A percentile compares a stretch with the other conserved stretches of the same genome.
Evolutionary conservation across 1,140 invertebrate genomes (phyloP).

Genomic region (Ostrea edulis): DNA sequence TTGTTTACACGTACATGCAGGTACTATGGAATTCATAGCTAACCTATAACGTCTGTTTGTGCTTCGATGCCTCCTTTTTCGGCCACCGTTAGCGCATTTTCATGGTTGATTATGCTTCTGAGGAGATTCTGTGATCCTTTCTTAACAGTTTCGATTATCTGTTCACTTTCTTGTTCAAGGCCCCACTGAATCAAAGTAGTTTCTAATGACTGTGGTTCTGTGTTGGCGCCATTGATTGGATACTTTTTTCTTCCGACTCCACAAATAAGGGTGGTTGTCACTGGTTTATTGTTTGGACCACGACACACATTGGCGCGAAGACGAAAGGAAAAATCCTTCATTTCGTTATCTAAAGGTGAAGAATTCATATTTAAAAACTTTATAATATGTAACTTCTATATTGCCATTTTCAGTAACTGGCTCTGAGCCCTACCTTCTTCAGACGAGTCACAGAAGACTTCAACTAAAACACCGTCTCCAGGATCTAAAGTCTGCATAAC

Average conservation of each 20-base stretch:
- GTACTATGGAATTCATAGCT: not conserved
- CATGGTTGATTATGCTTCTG: slow-evolving; percentile 55
- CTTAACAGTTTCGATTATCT: slow-evolving; percentile 9
- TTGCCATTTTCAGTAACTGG: not conserved
- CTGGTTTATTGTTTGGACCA: slow-evolving; percentile 47
- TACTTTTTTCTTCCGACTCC: slow-evolving; percentile 51
- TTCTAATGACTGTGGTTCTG: slow-evolving; percentile 57
- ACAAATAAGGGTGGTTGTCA: slow-evolving; percentile 54
- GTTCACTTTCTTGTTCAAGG: slow-evolving; percentile 33
- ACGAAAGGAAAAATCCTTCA: slow-evolving; percentile 47
- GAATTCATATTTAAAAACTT: not conserved
- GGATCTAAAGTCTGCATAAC: slow-evolving; percentile 52
- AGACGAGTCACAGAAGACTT: slow-evolving; percentile 55
- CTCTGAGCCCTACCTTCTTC: not conserved
- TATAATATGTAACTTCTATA: not conserved
- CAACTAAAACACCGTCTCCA: slow-evolving; percentile 61
- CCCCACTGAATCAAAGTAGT: slow-evolving; percentile 57
- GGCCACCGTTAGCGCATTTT: slow-evolving; percentile 50
- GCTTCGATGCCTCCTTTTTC: slow-evolving; percentile 59
- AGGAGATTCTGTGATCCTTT: slow-evolving; percentile 53
- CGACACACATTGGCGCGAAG: slow-evolving; percentile 59
- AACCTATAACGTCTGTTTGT: slow-evolving; percentile 68
- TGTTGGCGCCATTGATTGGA: slow-evolving; percentile 65
- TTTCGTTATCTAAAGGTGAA: not conserved
- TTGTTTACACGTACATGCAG: not conserved